Base-by-base conservation (phyloP, 2,888 invertebrate genomes). In the Campoplex nolae region DNA sequence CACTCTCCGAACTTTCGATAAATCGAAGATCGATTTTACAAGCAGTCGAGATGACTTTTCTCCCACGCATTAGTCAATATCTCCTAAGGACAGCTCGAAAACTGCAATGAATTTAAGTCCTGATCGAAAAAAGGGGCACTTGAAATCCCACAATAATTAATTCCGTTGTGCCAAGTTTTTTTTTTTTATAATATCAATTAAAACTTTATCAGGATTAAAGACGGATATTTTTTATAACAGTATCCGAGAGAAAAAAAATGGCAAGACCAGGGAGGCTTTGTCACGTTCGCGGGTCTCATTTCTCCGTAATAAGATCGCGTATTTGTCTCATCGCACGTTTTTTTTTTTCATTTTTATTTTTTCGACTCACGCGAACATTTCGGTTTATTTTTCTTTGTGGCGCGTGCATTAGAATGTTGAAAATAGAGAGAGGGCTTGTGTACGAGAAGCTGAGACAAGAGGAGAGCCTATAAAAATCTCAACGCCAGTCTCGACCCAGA, bases 391-490 rank as follows among this genome's bases (percentile, higher is more conserved):
- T 62, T 13, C 3, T 62, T 62, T 1, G 62, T 62, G 16, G 32
- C 16, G 23, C n/a, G 56, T 38, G 48, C 74, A 7, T 56, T 28
- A 54, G 9, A 23, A 35, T 18, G 23, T 58, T 38, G 42, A n/a
- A 38, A 38, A 23, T 23, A 38, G 38, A 67, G 23, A 45, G 35
- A 38, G 7, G 28, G 8, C 2, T 8, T 32, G 28, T 35, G 23
- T 3, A 54, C n/a, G 54, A 54, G 45, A 73, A 74, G 23, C 62
- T 54, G 58, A 73, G 65, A n/a, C 38, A 18, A 70, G 56, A 75
- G 48, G 35, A 56, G 56, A 75, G 62, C 68, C 87, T 79, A 62
- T 73, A 78, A 84, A 87, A 87, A 87, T 84, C 84, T 76, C 79
- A 67, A 79, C 74, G 82, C 58, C 68, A 74, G 77, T 77, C 84